phyloP scores from a whole-genome alignment of 1,140 invertebrate species.

The Drosophila asahinai region DNA sequence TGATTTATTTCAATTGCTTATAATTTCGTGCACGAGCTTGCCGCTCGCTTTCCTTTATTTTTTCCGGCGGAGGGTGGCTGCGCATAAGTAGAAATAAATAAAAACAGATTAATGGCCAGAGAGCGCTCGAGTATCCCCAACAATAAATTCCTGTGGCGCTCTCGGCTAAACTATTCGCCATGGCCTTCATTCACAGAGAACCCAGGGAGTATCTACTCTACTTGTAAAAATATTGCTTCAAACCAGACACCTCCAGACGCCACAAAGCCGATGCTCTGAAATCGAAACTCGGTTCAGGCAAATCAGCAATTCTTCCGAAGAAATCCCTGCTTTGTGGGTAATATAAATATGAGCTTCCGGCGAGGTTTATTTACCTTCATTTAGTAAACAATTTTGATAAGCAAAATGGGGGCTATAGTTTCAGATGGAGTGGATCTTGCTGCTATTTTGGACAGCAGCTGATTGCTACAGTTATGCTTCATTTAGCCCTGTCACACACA shows the following conservation, averaged over 20 bases:
- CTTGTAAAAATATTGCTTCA: too few species aligned
- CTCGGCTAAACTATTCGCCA: slow-evolving; percentile 27
- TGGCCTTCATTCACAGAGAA: too few species aligned
- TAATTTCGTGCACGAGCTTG: slow-evolving; percentile 70
- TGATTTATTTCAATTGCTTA: slow-evolving; percentile 82
- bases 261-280: too few species aligned
- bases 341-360: too few species aligned
- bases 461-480: slow-evolving; percentile 41
- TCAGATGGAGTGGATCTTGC: background rate
- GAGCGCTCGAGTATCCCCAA: slow-evolving; percentile 32
- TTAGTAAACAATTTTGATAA: background rate
- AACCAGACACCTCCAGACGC: too few species aligned
- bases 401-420: too few species aligned
- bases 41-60: background rate
- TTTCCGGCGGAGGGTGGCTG: slow-evolving; percentile 1
- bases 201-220: too few species aligned
- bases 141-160: slow-evolving; percentile 61
- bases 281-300: too few species aligned
- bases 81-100: slow-evolving; percentile 77
- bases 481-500: slow-evolving; percentile 48
- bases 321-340: too few species aligned
- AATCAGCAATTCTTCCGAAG: too few species aligned
- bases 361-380: too few species aligned
- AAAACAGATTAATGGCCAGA: slow-evolving; percentile 72
- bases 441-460: slow-evolving; percentile 7